Evolutionary conservation across 2,888 invertebrate species (phyloP), one percentile per base, ranked within the genome.

Genomic region (Cetonia aurata): DNA sequence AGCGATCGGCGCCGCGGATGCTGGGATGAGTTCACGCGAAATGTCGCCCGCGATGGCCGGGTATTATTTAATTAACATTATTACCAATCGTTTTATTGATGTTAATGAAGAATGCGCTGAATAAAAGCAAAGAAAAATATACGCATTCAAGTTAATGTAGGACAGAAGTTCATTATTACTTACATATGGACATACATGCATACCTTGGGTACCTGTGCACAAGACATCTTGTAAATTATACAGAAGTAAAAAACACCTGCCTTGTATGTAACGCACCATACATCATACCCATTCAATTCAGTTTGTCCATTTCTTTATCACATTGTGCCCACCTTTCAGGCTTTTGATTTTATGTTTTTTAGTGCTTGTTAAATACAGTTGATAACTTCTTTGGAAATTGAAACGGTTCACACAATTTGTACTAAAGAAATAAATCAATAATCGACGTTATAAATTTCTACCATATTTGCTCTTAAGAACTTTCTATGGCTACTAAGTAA

Each of bases 31-130:
- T 42, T 59, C 44, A 59, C 59, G 59, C 59, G 59, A 59, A 59
- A 19, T 50, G 41, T 65, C 62, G 17, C 15, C 50, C n/a, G 52
- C 52, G 52, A 52, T 48, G 6, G 48, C 48, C 15, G 62, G n/a
- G 50, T 65, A 65, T 65, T 65, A 65, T 50, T 65, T 65, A 50
- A 65, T 65, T 65, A 65, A 65, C 33, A 50, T 65, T 65, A 65
- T 65, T 65, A 65, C 52, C 62, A 37, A 65, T 65, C 52, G 62
- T 65, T 65, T 65, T 65, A 65, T 50, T 65, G 50, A 65, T 50
- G 62, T 17, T 65, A 65, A 65, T 50, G 62, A 65, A 65, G 62
- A 50, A 65, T 52, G 50, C 62, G 41, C 12, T 17, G 50, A 65
- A 52, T 50, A 52, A 65, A 50, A 65, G 33, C 25, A 65, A 37